Conservation (phyloP, 2,888 invertebrate genomes). For the Drosophila nr. fundita region DNA sequence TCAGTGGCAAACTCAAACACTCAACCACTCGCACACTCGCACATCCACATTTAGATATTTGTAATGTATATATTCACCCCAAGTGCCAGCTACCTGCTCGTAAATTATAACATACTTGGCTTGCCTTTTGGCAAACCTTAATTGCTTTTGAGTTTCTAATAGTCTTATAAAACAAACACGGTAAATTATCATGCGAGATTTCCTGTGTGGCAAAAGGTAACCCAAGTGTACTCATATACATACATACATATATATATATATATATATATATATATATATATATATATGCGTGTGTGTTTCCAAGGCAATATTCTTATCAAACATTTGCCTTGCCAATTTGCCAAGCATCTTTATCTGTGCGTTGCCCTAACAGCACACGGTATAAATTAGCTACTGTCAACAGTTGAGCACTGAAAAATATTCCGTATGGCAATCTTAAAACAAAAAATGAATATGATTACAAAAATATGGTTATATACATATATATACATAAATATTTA, state of each 20-base stretch:
- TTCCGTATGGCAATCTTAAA: background rate
- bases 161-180: conserved; percentile 67
- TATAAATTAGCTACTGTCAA: background rate
- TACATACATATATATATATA: background rate
- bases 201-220: conserved; percentile 22
- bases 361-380: conserved; percentile 12
- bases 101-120: conserved; percentile 56
- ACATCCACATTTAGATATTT: background rate
- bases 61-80: background rate
- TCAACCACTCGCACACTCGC: background rate
- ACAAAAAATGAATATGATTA: background rate
- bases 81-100: conserved; percentile 28
- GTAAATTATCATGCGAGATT: conserved; percentile 58
- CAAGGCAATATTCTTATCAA: conserved; percentile 55
- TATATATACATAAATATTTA: too few relatives aligned
- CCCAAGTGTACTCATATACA: background rate
- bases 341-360: conserved; percentile 9
- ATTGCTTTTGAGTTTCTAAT: conserved; percentile 64
- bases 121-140: conserved; percentile 52
- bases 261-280: background rate
- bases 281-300: conserved; percentile 19
- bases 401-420: background rate
- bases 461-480: background rate
- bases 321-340: conserved; percentile 50
- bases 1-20: background rate